phyloP scores from a whole-genome alignment of 2,888 invertebrate species.

The Drosophila kanekoi region DNA sequence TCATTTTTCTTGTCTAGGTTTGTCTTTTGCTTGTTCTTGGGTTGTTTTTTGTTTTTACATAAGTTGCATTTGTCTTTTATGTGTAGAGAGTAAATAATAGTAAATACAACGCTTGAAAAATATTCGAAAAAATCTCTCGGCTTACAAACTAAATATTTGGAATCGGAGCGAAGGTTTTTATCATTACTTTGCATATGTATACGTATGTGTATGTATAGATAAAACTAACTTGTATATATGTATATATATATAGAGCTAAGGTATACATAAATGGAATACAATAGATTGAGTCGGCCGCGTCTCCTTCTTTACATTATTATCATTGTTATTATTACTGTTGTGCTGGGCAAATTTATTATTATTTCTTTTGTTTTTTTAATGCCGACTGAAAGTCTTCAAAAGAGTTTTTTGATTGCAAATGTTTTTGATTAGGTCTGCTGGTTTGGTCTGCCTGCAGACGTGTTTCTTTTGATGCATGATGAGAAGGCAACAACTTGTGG shows the following conservation, averaged over 20 bases:
- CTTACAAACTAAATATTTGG: constrained; percentile 75
- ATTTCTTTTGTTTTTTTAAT: constrained; percentile 35
- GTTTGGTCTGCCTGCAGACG: constrained; percentile 77
- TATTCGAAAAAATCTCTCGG: constrained; percentile 51
- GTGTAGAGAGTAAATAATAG: constrained; percentile 32
- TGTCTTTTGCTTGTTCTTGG: constrained; percentile 35
- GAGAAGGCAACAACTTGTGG: constrained; percentile 64
- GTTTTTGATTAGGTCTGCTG: constrained; percentile 61
- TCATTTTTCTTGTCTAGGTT: constrained; percentile 39
- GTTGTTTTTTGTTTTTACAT: constrained; percentile 20
- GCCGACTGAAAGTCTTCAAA: constrained; percentile 65
- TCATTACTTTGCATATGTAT: constrained; percentile 43
- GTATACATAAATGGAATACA: constrained; percentile 68
- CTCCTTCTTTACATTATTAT: constrained; percentile 25
- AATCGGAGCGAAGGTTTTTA: constrained; percentile 74
- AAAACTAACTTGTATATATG: constrained; percentile 49
- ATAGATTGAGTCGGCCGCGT: constrained; percentile 47
- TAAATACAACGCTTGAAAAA: constrained; percentile 62
- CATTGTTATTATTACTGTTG: constrained; percentile 30
- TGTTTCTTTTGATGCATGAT: constrained; percentile 37
- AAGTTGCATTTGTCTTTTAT: constrained; percentile 58
- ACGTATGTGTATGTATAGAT: constrained; percentile 41
- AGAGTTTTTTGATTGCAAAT: constrained; percentile 55
- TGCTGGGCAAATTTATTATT: constrained; percentile 41
- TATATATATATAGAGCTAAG: constrained; percentile 46